These are phyloP conservation scores for Loripinus fragilis DNA, from an alignment of 2,888 invertebrate genomes.

Conservation along the genomic window DNA sequence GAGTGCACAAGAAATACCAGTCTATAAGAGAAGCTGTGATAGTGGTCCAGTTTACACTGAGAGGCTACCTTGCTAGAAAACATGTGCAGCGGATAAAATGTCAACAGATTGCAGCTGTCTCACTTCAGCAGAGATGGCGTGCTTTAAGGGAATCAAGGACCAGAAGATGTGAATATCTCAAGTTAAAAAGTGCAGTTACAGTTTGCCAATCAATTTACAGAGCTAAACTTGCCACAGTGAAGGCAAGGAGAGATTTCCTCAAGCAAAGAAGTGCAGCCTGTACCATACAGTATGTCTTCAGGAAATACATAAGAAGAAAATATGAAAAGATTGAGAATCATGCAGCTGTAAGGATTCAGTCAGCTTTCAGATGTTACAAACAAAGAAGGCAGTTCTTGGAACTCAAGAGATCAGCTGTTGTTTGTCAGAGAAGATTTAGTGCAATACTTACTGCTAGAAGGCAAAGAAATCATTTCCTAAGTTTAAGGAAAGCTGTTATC, in stretches of 20 bases:
- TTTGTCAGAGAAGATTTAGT: constrained; percentile 60
- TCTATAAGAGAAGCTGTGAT: constrained; percentile 26
- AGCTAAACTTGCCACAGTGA: constrained; percentile 18
- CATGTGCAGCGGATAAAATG: neutral
- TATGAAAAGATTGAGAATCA: constrained; percentile 29
- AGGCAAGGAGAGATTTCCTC: constrained; percentile 19
- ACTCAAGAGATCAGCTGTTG: constrained; percentile 37
- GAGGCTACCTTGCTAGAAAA: constrained; percentile 26
- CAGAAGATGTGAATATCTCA: constrained; percentile 8
- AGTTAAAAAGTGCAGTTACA: constrained; percentile 47
- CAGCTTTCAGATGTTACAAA: constrained; percentile 31
- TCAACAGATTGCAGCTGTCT: constrained; percentile 49
- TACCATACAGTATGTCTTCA: constrained; percentile 56
- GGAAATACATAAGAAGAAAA: constrained; percentile 22
- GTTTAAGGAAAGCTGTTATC: constrained; percentile 46
- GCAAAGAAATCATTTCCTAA: constrained; percentile 19
- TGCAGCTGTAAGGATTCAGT: constrained; percentile 57
- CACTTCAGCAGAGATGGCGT: constrained; percentile 60
- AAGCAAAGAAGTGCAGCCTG: constrained; percentile 50
- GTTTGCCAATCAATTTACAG: constrained; percentile 65
- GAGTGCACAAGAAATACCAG: constrained; percentile 29
- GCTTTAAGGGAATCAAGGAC: constrained; percentile 20
- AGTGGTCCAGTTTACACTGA: constrained; percentile 47
- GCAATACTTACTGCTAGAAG: constrained; percentile 28
- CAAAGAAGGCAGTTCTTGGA: constrained; percentile 21